Base-by-base conservation (phyloP, 2,888 invertebrate species). In the Sarcophaga variegata region DNA sequence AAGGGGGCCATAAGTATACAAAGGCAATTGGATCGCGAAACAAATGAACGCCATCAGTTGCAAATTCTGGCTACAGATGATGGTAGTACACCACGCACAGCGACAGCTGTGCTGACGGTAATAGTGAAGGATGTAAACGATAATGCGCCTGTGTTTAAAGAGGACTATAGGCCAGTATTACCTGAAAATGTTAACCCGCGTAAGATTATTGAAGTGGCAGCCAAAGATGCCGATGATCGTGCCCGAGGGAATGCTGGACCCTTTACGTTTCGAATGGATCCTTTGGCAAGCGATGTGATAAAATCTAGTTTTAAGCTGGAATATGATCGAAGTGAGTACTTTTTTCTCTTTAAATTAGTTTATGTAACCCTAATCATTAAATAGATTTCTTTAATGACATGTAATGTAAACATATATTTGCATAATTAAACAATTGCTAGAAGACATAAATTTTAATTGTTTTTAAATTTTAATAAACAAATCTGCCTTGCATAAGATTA, bases 1-100 rank as follows among this genome's bases (percentile, higher is more conserved):
- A 97, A 97, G 93, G 99, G 98, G 22, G 97, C 98, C 1, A 98
- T 99, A 0, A 97, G 97, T 89, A 98, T 99, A 91, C 98, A 98
- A 92, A 95, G 98, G 80, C 96, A 96, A 17, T 94, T 99, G 83
- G 99, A 99, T 93, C 95, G 99, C 76, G 99, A 99, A 94, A 97
- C 98, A 90, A 97, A 97, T 1, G 98, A 98, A 22, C 95, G 98
- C 72, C 98, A 99, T 95, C 97, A 97, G 94, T 97, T 99, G 4
- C 98, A 98, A 94, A 97, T 99, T 88, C 94, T 98, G 90, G 98
- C 98, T 4, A 97, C 98, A 90, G 98, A 98, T 92, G 98, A 98
- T 92, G 98, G 98, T 6, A 95, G 96, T 66, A 97, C 97, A 2
- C 97, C 98, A 2, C 97, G 97, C 93, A 98, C 98, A 10, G 98